Base-by-base conservation (phyloP, 2,113 vertebrate species). In the Lipophrys pholis region DNA sequence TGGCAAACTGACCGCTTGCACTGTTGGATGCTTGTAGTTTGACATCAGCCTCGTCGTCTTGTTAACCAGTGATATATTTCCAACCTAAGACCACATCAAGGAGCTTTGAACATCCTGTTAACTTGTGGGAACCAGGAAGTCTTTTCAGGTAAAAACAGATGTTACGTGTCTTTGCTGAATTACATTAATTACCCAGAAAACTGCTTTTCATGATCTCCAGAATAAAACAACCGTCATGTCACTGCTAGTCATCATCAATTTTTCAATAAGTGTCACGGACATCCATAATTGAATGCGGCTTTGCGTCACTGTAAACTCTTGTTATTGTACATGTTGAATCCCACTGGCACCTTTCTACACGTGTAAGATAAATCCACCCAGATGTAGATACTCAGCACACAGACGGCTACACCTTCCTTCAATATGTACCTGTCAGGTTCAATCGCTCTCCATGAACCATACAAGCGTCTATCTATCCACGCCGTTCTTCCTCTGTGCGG, bases 371-470 rank as follows among this genome's bases (percentile, higher is more conserved):
- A 14, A 63, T 50, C 50, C 6, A 6, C 11, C 12, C 4, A 54
- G 39, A 54, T 61, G 55, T 11, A 58, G 54, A 70, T 6, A 40
- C 10, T 15, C 14, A 17, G 39, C 38, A 17, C 45, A 41, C 8
- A 1, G 6, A 15, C 11, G 17, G 9, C 11, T 38, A 6, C 38
- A 35, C 48, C 38, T 36, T 59, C 7, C 15, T 36, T 61, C 7
- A 48, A 17, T 11, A 14, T 58, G 30, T 38, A 41, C 36, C 51
- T 72, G 40, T 76, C 67, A 61, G 11, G 14, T 54, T 14, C 7
- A 40, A 58, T 73, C 11, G 56, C 6, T 38, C 0, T 6, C 16
- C 21, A 40, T 42, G 16, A 11, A 65, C 58, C 49, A 49, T 51
- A 42, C 52, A 8, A 59, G n/a, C 6, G 6, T 10, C 49, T 9